Percentiles rank a stretch among this genome's conserved stretches.
Evolutionary conservation across 2,797 vertebrate species (phyloP).

Genomic region (Anas bahamensis): DNA sequence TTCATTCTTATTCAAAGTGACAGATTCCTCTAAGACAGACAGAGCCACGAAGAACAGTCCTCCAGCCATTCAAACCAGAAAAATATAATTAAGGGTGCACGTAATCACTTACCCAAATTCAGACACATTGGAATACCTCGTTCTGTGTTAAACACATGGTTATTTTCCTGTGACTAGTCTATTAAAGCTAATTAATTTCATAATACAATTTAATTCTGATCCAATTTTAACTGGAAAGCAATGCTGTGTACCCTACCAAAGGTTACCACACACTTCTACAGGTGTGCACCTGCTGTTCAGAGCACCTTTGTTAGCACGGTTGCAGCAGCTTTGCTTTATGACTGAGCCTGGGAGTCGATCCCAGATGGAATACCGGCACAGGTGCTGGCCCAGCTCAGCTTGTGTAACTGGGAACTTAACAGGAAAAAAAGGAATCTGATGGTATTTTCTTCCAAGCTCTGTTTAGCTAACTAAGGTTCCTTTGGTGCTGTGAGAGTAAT

Average conservation of each 20-base stretch:
- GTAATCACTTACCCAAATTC: neutral
- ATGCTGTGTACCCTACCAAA: neutral
- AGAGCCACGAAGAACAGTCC: neutral
- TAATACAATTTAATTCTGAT: neutral
- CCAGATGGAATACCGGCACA: rapidly evolving
- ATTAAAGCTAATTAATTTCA: neutral
- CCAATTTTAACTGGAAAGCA: neutral
- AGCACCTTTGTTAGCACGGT: neutral
- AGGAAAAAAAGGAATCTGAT: neutral
- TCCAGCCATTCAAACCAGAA: neutral
- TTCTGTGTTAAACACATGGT: neutral
- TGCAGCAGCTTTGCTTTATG: neutral
- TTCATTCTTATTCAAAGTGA: constrained; percentile 20
- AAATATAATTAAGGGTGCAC: neutral
- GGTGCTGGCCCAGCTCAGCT: neutral
- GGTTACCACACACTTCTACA: neutral
- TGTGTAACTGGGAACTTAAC: neutral
- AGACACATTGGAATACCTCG: neutral
- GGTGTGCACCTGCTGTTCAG: rapidly evolving
- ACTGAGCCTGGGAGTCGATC: rapidly evolving
- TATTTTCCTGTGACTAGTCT: neutral
- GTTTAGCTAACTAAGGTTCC: neutral
- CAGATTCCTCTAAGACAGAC: neutral
- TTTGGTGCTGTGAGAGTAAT: neutral
- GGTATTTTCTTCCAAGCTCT: neutral